phyloP scores from a whole-genome alignment of 2,113 vertebrate species.

The Gavia stellata region DNA sequence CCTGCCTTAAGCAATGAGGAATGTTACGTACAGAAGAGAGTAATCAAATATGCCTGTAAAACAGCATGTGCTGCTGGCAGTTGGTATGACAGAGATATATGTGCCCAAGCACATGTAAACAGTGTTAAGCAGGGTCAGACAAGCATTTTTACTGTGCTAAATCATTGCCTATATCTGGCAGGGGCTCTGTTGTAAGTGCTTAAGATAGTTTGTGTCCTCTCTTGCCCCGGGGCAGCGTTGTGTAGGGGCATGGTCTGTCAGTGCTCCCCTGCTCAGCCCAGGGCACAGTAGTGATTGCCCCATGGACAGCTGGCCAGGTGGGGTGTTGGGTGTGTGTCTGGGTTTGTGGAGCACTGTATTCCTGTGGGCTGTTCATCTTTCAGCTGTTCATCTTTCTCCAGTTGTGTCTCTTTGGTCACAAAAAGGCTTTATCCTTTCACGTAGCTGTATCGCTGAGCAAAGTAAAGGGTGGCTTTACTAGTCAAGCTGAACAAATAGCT shows the following conservation, averaged over 20 bases:
- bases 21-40: neutral
- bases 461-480: neutral
- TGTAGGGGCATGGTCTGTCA: neutral
- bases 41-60: neutral
- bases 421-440: neutral
- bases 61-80: neutral
- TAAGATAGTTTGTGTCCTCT: neutral
- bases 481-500: neutral
- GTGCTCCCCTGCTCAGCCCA: accelerated
- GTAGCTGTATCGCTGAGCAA: neutral
- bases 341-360: neutral
- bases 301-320: neutral
- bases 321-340: neutral
- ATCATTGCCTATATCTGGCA: neutral
- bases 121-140: neutral
- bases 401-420: neutral
- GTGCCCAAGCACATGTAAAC: neutral
- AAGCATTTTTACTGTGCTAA: neutral
- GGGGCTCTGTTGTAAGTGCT: neutral
- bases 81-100: neutral
- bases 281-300: neutral
- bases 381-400: neutral
- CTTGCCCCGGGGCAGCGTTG: neutral
- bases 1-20: neutral
- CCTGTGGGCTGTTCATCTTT: accelerated